Base-by-base conservation (phyloP, 2,113 vertebrate species). In the Synchiropus splendidus region DNA sequence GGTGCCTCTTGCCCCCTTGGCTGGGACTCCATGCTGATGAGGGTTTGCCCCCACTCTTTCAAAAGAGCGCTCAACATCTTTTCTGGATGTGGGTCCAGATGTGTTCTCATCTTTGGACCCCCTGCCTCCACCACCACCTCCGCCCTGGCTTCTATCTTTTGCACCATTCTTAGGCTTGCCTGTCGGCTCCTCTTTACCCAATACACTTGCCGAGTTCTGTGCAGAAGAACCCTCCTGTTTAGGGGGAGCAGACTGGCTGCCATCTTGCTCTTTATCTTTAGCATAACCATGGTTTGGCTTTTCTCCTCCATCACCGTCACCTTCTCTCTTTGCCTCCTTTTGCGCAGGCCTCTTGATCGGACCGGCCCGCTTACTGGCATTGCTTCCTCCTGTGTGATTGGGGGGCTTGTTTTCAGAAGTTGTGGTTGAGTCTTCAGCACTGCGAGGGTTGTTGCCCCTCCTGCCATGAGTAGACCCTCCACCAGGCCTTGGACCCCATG, bases 401-500 rank as follows among this genome's bases (percentile, higher is more conserved):
- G 64, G 58, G 40, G 69, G 37, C 55, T 83, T 87, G 58, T 78
- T 72, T 40, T 86, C 86, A 0, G 51, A 39, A 13, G 48, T 35
- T 15, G 73, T 36, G 36, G 39, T 59, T 9, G 72, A 45, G 18
- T 86, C 83, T 2, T 87, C 86, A 12, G 66, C 78, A 33, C 72
- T 68, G 16, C 74, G 73, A 14, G 55, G 33, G 54, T 34, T 52
- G 58, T 82, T 56, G 51, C 60, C 31, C 75, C 86, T 64, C 69
- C 85, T 75, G 39, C 74, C 85, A 39, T 88, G 87, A 39, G 82
- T 83, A 2, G 86, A 61, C 6, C 61, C 66, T 53, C 83, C 49
- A 46, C 74, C 36, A 10, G 92, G 90, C 2, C 90, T 83, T 11
- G 92, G 92, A 2, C 92, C 92, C 92, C 92, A 94, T 32, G 92